Conservation (phyloP, 2,113 vertebrate genomes). For the Gopherus flavomarginatus region DNA sequence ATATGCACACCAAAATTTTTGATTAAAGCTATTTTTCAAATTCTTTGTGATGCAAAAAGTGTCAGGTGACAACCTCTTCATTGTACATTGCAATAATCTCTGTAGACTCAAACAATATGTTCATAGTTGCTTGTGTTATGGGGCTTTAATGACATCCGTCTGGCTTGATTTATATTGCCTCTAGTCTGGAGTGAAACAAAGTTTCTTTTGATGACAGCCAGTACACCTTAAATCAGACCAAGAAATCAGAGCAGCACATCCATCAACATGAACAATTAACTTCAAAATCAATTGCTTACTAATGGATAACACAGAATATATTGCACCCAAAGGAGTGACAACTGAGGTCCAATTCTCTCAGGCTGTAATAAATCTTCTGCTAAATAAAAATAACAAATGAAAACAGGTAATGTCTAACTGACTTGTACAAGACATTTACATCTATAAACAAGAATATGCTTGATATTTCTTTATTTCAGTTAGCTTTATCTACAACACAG, state of each 20-base stretch:
- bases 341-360: not conserved
- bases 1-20: not conserved
- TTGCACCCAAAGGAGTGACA: not conserved
- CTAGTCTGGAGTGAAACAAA: not conserved
- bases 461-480: not conserved
- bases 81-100: not conserved
- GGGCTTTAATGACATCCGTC: constrained; percentile 13
- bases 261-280: constrained; percentile 28
- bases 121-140: not conserved
- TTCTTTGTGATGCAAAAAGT: not conserved
- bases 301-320: constrained; percentile 12
- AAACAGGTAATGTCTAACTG: not conserved
- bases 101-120: not conserved
- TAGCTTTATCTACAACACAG: not conserved
- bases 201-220: constrained; percentile 16
- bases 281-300: constrained; percentile 50
- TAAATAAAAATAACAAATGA: not conserved
- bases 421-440: not conserved
- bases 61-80: not conserved
- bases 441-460: not conserved
- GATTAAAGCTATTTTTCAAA: not conserved
- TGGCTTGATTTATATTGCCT: constrained; percentile 10
- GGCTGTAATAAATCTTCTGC: not conserved
- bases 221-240: constrained; percentile 7
- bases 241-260: constrained; percentile 28